A percentile compares a stretch with the other conserved stretches of the same genome.
phyloP scores from a whole-genome alignment of 2,888 invertebrate genomes.

The Scrobipalpa costella region DNA sequence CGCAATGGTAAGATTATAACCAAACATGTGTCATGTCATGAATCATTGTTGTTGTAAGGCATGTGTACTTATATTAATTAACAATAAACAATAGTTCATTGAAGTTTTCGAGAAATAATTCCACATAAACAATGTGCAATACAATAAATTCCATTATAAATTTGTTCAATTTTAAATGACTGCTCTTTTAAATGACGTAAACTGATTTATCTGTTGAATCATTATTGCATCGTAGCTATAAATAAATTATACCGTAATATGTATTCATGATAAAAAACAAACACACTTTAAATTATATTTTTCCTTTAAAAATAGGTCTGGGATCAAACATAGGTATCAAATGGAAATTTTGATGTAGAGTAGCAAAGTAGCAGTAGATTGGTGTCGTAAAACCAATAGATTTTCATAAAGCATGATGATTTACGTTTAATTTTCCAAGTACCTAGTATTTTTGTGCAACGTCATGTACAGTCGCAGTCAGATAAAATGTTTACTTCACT shows the following conservation, averaged over 20 bases:
- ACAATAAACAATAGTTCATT: constrained; percentile 1
- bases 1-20: constrained; percentile 57
- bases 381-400: not conserved
- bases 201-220: not conserved
- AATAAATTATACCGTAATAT: not conserved
- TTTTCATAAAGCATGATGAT: not conserved
- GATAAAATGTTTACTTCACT: not conserved
- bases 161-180: not conserved
- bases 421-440: not conserved
- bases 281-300: not conserved
- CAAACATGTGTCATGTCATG: constrained; percentile 10
- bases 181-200: not conserved
- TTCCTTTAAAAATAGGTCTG: constrained; percentile 18
- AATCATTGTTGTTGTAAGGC: not conserved
- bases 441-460: not conserved
- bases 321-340: constrained; percentile 20
- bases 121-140: not conserved
- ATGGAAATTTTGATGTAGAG: not conserved
- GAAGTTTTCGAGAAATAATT: not conserved
- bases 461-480: not conserved
- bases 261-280: not conserved
- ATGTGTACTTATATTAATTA: not conserved
- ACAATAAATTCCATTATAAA: not conserved
- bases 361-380: not conserved
- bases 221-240: not conserved